Evolutionary conservation across 2,888 invertebrate species (phyloP).

Genomic region (Lycophotia porphyrea): DNA sequence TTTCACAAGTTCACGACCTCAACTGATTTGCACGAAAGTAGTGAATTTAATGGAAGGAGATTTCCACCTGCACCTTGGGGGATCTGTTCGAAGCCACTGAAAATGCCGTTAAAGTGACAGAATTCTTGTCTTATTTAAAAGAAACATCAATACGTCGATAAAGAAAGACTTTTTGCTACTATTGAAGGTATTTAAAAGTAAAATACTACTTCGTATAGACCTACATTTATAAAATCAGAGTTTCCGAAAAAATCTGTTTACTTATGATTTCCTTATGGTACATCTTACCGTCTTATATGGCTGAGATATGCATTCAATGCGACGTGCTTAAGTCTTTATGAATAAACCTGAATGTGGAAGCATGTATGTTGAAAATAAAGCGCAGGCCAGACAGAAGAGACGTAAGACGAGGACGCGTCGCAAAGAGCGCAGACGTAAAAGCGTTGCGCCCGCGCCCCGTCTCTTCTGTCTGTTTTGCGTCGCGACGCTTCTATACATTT

Average conservation of each 20-base stretch:
- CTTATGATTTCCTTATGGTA: background rate
- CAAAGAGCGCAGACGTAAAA: too few relatives aligned
- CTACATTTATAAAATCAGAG: background rate
- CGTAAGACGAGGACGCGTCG: too few relatives aligned
- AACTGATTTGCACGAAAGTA: background rate
- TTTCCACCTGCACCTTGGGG: background rate
- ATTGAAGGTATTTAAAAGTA: background rate
- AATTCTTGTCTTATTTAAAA: background rate
- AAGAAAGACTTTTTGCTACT: background rate
- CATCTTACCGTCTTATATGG: conserved; percentile 8
- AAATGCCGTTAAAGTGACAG: background rate
- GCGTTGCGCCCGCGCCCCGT: too few relatives aligned
- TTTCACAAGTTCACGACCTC: background rate
- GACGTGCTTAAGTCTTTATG: background rate
- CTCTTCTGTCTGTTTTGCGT: too few relatives aligned
- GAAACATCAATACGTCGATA: background rate
- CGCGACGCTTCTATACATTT: too few relatives aligned
- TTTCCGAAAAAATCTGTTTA: background rate
- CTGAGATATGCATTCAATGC: conserved; percentile 14
- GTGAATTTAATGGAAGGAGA: background rate
- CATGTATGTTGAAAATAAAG: background rate
- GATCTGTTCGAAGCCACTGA: background rate
- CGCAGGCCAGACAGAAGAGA: too few relatives aligned
- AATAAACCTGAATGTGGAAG: background rate
- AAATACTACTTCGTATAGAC: background rate